Evolutionary conservation across 2,888 invertebrate genomes (phyloP).

Genomic region (Pammene fasciana): DNA sequence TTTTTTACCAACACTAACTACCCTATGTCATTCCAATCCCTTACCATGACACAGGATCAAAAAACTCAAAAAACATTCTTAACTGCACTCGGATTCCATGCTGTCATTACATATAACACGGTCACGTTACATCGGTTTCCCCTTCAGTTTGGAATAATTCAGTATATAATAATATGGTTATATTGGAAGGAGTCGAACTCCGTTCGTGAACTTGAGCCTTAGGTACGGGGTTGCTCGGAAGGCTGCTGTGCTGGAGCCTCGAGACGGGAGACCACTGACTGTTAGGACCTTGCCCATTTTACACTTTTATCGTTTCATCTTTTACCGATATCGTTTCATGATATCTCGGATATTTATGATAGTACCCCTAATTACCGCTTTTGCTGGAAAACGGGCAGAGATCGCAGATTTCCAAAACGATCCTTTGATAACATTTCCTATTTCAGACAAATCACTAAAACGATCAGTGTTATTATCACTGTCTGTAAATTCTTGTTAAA

Average conservation of each 20-base stretch:
- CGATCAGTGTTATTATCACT: no score
- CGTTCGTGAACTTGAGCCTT: constrained; percentile 28
- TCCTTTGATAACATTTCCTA: no score
- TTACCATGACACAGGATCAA: no score
- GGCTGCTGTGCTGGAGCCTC: neutral
- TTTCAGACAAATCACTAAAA: no score
- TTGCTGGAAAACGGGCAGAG: no score
- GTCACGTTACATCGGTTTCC: neutral
- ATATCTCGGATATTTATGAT: no score
- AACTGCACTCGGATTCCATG: neutral
- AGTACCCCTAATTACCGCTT: no score
- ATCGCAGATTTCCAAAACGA: no score
- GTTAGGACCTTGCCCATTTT: neutral
- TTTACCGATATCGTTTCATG: no score
- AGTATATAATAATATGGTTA: neutral
- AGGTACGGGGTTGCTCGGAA: constrained; percentile 13
- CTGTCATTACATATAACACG: neutral
- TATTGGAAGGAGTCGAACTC: constrained; percentile 7
- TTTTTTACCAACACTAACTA: no score
- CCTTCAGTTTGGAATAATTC: neutral
- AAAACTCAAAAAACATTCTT: neutral
- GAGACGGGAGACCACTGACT: constrained; percentile 8
- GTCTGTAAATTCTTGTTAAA: no score
- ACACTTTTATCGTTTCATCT: neutral
- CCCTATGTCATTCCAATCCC: no score